phyloP scores from a whole-genome alignment of 2,888 invertebrate species.

The Hedychridium roseum region DNA sequence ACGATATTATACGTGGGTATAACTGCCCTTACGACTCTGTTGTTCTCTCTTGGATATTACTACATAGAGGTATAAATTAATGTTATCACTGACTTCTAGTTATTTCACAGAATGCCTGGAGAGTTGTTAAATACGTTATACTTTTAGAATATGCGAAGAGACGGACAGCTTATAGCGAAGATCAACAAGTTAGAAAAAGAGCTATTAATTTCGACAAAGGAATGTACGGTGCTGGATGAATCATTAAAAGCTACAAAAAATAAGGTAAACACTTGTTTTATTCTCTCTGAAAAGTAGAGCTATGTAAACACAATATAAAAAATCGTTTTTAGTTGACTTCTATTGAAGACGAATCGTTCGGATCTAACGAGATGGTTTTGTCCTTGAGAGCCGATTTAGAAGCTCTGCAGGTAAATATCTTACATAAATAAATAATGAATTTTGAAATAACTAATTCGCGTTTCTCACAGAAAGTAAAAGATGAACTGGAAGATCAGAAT shows the following conservation, averaged over 20 bases:
- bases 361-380: conserved; percentile 76
- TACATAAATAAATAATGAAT: conserved; percentile 3
- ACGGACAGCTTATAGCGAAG: conserved; percentile 74
- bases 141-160: conserved; percentile 71
- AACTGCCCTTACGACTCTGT: conserved; percentile 75
- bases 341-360: conserved; percentile 75
- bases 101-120: conserved; percentile 16
- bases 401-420: conserved; percentile 60
- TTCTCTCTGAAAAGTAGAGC: no score
- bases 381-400: conserved; percentile 74
- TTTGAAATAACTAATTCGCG: conserved; percentile 1
- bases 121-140: conserved; percentile 7
- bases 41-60: conserved; percentile 80
- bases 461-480: conserved; percentile 58
- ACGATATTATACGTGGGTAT: conserved; percentile 70
- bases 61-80: conserved; percentile 69
- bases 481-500: conserved; percentile 73
- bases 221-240: conserved; percentile 69
- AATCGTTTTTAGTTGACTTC: conserved; percentile 24
- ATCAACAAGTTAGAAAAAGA: conserved; percentile 73
- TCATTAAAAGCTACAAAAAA: conserved; percentile 56
- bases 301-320: no score
- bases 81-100: conserved; percentile 3
- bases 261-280: conserved; percentile 54
- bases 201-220: conserved; percentile 67